Evolutionary conservation across 2,797 vertebrate species (phyloP), one percentile per base, ranked within the genome.

Genomic region (Acanthurus tractus): DNA sequence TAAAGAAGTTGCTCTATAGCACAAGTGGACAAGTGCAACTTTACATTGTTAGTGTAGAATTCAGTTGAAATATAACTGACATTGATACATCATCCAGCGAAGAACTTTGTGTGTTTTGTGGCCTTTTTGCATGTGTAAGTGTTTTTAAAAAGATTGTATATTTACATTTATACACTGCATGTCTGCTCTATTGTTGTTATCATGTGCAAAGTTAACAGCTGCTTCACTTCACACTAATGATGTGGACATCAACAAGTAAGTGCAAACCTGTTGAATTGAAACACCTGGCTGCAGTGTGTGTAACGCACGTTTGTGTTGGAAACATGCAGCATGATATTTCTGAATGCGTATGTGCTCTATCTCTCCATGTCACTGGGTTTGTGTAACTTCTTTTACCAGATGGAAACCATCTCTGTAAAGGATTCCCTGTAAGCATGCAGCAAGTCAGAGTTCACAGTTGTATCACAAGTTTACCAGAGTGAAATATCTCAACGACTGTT

Each of bases 211-310:
- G 52, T 44, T 46, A 59, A 40, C 84, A 90, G 92, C 86, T 88
- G 81, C 65, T 44, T 58, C 61, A 57, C 48, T 49, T 92, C 85
- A 74, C n/a, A 62, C 78, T 90, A 86, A 90, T 68, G 65, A 90
- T 79, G 82, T 25, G 20, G 36, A 57, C 0, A 42, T 83, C 53
- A 73, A 66, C 66, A 18, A 67, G 17, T 74, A 68, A 70, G 52
- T 15, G 36, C 49, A 65, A 78, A 69, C 49, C 38, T 0, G 22
- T 14, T 48, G 56, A 78, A 88, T 66, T 23, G 29, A 90, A 89
- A 87, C 86, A 92, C 63, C 85, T 87, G 90, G 15, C 66, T 61
- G 1, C 63, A 72, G 44, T 58, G 36, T n/a, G 22, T 57, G 44
- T 15, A 34, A 54, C 45, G 25, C 63, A 56, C 48, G 70, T 70